phyloP scores from a whole-genome alignment of 1,140 invertebrate species.

The Chelonus insularis region DNA sequence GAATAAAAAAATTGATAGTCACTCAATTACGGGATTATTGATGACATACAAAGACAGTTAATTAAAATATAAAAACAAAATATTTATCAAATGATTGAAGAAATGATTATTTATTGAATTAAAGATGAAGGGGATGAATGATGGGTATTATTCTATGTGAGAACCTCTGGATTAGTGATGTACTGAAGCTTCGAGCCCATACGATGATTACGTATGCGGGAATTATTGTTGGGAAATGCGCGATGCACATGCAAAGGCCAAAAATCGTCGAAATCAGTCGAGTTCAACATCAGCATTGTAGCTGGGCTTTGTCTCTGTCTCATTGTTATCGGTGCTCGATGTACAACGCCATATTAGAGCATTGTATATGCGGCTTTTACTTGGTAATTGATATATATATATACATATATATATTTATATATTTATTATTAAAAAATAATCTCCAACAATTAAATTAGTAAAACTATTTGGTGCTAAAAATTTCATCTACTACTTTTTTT shows the following conservation, averaged over 20 bases:
- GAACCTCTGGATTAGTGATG: constrained; percentile 32
- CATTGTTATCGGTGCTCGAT: constrained; percentile 54
- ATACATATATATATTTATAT: no score
- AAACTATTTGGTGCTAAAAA: no score
- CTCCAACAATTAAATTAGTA: no score
- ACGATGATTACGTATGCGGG: constrained; percentile 57
- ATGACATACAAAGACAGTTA: no score
- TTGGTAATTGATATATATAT: no score
- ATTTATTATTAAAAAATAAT: no score
- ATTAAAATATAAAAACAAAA: neutral
- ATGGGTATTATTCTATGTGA: no score
- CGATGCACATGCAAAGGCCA: constrained; percentile 55
- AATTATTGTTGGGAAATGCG: constrained; percentile 54
- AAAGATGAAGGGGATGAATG: neutral
- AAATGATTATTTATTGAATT: neutral
- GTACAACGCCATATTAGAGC: constrained; percentile 24
- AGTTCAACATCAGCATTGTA: constrained; percentile 61
- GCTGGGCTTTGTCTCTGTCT: constrained; percentile 55
- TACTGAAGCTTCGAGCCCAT: constrained; percentile 38
- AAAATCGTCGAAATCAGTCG: constrained; percentile 61
- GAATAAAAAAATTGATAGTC: constrained; percentile 23
- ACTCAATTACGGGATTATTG: no score
- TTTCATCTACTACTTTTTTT: no score
- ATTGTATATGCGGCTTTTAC: no score
- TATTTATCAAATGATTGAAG: constrained; percentile 14